Base-by-base conservation (phyloP, 2,797 vertebrate genomes). In the Coccyzus lansbergi region DNA sequence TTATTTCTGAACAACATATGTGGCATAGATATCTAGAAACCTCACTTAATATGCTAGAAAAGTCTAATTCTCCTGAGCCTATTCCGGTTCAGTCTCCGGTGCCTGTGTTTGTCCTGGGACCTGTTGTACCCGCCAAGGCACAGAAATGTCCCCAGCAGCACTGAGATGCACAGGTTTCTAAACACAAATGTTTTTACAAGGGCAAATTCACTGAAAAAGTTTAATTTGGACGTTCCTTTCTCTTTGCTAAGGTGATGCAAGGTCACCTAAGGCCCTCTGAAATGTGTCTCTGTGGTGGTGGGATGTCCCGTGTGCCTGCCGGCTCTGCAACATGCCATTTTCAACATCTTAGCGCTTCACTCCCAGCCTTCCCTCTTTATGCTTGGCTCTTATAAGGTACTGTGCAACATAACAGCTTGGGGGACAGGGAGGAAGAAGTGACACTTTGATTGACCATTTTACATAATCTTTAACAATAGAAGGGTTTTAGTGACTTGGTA, bases 381-480 rank as follows among this genome's bases (percentile, higher is more conserved):
- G 4, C 63, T 59, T 55, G 76, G 70, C 75, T 82, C 96, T 92
- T 90, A 42, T 68, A 90, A 72, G 67, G 83, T 94, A 26, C 86
- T 60, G 8, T 31, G 65, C 64, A 89, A 40, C 80, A 56, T 7
- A 72, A 68, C 63, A 60, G 69, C 79, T 71, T 69, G 71, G 87
- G 92, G 82, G 83, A 60, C 5, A 5, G 82, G 85, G 95, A 96
- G 96, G 96, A 96, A 94, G 81, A 91, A 86, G 77, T 86, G 89
- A 95, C 94, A 93, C 81, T 96, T 94, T 88, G 90, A 95, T 93
- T 92, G 94, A 83, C 94, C 87, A 60, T 96, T 97, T 97, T 95
- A 95, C 94, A 95, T 95, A 90, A 94, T 95, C 93, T 95, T 93
- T 84, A 96, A 96, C 93, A 95, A 97, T 95, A 67, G 95, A 82